Evolutionary conservation across 2,113 vertebrate species (phyloP).

Genomic region (Oreochromis tanganicae): DNA sequence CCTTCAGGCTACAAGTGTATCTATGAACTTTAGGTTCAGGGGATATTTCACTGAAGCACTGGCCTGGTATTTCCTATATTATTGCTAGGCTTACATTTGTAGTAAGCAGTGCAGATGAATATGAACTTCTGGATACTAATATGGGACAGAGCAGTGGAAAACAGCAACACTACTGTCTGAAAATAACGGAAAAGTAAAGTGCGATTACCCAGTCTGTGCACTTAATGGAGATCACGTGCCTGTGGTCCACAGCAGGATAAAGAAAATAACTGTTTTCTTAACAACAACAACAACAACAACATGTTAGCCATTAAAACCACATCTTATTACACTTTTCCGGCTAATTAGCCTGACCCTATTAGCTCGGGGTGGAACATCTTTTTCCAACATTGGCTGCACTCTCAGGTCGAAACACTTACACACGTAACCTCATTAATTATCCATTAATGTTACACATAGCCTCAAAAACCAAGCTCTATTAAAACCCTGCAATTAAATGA

Average conservation of each 20-base stretch:
- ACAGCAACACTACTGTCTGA: not conserved
- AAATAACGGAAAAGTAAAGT: not conserved
- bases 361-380: not conserved
- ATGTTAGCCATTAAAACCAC: not conserved
- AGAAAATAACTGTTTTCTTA: not conserved
- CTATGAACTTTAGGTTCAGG: not conserved
- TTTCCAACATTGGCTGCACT: not conserved
- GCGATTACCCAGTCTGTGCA: not conserved
- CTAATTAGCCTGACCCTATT: not conserved
- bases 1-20: not conserved
- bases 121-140: not conserved
- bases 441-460: not conserved
- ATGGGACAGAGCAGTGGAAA: not conserved
- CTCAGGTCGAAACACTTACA: not conserved
- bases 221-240: not conserved
- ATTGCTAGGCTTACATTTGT: not conserved
- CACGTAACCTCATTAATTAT: not conserved
- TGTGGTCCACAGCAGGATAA: not conserved
- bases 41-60: not conserved
- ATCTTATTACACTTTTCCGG: not conserved
- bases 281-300: not conserved
- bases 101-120: not conserved
- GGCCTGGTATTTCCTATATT: not conserved
- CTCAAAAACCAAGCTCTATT: not conserved
- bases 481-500: not conserved